Base-by-base conservation (phyloP, 1,140 invertebrate genomes). In the Drosophila nigrodunni region DNA sequence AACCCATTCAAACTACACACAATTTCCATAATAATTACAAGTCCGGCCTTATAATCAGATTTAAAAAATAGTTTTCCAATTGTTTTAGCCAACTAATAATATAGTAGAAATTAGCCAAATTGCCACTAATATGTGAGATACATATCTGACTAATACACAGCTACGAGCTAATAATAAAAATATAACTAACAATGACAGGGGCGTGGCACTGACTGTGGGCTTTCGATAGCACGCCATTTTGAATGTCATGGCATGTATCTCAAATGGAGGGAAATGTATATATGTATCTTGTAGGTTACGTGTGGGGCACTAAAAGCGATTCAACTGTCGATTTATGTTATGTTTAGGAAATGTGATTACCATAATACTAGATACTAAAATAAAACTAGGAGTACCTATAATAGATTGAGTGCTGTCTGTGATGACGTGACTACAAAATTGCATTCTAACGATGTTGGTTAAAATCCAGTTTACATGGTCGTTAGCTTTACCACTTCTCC, bases 401-500 rank as follows among this genome's bases (percentile, higher is more conserved):
- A 49, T 58, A 62, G 54, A 76, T 76, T 49, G 9, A 30, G 37
- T 52, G 75, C 39, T 71, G 57, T 80, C 49, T 41, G 60, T 68
- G 70, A 65, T 85, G 74, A 80, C 82, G 74, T 80, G 81, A 74
- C 81, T 85, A 69, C 25, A 55, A 80, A 85, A 85, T 85, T 85
- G 78, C 70, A 83, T 71, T 86, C 74, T 80, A 85, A 86, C 74
- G 60, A 77, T 70, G 57, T 71, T 72, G 77, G 47, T 67, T 83
- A 69, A 60, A 67, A 72, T 78, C 71, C 70, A 86, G 61, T 86
- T 86, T 87, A 80, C 77, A 80, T 77, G 69, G 73, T 78, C 67
- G 77, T 87, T 88, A 87, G 77, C 83, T 39, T 13, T 3, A 35
- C 35, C 52, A 55, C 61, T 61, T 75, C 18, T 21, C 18, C 1